phyloP scores from a whole-genome alignment of 2,113 vertebrate species.

The Sula dactylatra region DNA sequence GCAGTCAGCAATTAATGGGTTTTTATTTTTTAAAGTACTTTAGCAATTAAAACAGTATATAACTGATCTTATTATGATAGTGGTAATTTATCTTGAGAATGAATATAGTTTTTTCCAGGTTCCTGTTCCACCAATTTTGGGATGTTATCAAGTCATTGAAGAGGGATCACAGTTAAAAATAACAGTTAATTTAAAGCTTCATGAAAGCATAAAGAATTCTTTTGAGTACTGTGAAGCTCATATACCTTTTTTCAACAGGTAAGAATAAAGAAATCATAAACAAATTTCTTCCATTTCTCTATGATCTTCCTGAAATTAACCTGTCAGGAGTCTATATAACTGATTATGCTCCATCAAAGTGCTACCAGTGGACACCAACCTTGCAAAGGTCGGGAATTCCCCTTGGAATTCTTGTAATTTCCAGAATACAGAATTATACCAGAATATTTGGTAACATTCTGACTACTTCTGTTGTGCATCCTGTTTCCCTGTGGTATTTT shows the following conservation, averaged over 20 bases:
- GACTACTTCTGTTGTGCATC: not conserved
- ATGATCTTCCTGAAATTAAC: not conserved
- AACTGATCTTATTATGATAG: not conserved
- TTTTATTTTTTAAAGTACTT: not conserved
- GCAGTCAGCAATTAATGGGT: not conserved
- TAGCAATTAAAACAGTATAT: not conserved
- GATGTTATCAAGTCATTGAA: conserved; percentile 85
- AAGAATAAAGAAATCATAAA: conserved; percentile 3
- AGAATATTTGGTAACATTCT: not conserved
- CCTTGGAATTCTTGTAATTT: not conserved
- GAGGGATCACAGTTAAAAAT: conserved; percentile 81
- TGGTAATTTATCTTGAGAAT: conserved; percentile 24
- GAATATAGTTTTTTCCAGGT: conserved; percentile 76
- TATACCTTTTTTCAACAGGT: conserved; percentile 94
- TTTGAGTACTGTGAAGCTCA: conserved; percentile 93
- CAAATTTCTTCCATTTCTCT: not conserved
- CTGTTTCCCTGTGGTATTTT: not conserved
- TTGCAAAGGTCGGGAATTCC: not conserved
- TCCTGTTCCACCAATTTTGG: conserved; percentile 91
- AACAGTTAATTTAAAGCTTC: conserved; percentile 86
- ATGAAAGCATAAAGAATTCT: conserved; percentile 90
- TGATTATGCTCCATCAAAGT: not conserved
- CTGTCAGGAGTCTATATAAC: not conserved
- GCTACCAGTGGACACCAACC: not conserved
- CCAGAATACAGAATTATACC: not conserved